Evolutionary conservation across 1,140 invertebrate genomes (phyloP).

Genomic region (Drosophila mayri): DNA sequence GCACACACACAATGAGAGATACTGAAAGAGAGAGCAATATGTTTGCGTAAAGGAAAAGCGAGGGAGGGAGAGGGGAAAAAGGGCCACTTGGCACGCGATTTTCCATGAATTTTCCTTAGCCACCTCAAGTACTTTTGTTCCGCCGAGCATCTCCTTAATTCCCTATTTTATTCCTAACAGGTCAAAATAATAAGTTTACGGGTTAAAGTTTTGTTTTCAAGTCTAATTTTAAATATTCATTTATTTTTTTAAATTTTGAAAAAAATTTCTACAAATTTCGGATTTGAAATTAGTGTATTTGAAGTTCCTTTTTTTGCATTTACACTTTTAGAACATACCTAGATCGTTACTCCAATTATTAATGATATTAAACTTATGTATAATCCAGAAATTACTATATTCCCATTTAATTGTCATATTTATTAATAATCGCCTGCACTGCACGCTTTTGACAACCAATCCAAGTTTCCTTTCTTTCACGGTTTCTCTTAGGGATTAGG

Average conservation of each 20-base stretch:
- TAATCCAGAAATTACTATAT: too few species aligned
- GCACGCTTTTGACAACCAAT: background rate
- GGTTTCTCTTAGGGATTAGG: conserved; percentile 26
- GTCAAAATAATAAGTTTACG: too few species aligned
- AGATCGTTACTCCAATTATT: too few species aligned
- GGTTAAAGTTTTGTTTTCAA: too few species aligned
- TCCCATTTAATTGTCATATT: background rate
- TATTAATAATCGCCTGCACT: background rate
- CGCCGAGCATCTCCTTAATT: conserved; percentile 13
- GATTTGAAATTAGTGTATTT: too few species aligned
- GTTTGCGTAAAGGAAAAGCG: conserved; percentile 1
- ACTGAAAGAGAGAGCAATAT: conserved; percentile 8
- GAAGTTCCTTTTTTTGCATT: too few species aligned
- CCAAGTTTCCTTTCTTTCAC: background rate
- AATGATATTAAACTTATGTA: too few species aligned
- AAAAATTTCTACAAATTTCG: too few species aligned
- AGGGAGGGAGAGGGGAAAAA: background rate
- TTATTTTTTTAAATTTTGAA: too few species aligned
- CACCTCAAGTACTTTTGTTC: conserved; percentile 8
- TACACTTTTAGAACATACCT: too few species aligned
- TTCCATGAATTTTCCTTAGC: conserved; percentile 23
- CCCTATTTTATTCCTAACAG: background rate
- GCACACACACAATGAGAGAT: conserved; percentile 11
- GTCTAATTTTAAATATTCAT: too few species aligned
- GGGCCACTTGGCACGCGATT: conserved; percentile 28